Evolutionary conservation across 2,797 vertebrate genomes (phyloP).

Genomic region (Pangasius mekongensis): DNA sequence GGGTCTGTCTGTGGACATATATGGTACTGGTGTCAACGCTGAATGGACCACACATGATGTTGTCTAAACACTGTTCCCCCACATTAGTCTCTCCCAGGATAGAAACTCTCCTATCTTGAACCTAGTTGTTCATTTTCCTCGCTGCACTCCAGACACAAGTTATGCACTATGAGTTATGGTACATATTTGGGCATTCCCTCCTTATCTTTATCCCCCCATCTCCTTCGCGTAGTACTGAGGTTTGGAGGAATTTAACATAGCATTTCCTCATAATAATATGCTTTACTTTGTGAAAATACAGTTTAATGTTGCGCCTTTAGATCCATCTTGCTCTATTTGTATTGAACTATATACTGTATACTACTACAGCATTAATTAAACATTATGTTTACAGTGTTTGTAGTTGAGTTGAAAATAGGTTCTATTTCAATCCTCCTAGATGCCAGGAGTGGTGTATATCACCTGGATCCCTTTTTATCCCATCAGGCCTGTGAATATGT

Average conservation of each 20-base stretch:
- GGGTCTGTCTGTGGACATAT: constrained; percentile 57
- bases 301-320: neutral
- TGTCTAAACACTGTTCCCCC: constrained; percentile 52
- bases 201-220: constrained; percentile 2
- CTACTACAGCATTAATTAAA: neutral
- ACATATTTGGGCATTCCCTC: constrained; percentile 13
- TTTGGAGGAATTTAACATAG: neutral
- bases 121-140: constrained; percentile 15
- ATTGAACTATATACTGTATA: neutral
- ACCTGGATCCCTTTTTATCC: neutral
- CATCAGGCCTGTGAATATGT: neutral
- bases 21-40: constrained; percentile 53
- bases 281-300: neutral
- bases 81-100: constrained; percentile 29
- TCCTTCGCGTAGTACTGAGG: neutral
- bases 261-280: neutral
- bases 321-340: neutral
- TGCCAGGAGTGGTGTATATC: neutral
- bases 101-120: constrained; percentile 33
- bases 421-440: neutral
- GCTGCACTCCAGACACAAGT: constrained; percentile 4
- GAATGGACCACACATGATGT: constrained; percentile 57
- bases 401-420: neutral
- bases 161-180: constrained; percentile 2
- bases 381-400: neutral